phyloP scores from a whole-genome alignment of 2,797 vertebrate genomes.

The Ciconia nigra region DNA sequence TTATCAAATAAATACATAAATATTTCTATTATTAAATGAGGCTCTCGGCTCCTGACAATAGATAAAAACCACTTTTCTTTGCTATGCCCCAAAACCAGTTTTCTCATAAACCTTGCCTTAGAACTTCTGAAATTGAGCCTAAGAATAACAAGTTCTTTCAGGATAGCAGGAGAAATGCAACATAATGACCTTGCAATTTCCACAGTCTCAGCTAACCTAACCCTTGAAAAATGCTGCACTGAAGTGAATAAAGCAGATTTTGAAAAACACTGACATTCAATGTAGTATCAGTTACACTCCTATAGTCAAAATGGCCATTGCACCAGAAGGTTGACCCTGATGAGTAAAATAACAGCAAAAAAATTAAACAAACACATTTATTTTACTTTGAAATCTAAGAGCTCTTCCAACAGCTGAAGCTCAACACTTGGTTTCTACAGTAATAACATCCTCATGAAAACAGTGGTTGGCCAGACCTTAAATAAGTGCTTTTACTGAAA shows the following conservation, averaged over 20 bases:
- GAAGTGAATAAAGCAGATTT: not conserved
- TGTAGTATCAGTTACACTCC: not conserved
- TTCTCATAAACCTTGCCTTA: not conserved
- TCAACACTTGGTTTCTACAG: not conserved
- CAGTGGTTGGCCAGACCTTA: not conserved
- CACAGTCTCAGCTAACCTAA: not conserved
- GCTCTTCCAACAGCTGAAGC: not conserved
- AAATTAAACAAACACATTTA: not conserved
- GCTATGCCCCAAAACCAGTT: not conserved
- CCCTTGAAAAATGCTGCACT: not conserved
- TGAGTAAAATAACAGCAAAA: not conserved
- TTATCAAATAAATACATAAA: not conserved
- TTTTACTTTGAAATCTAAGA: not conserved
- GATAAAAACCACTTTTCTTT: not conserved
- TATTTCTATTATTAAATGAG: not conserved
- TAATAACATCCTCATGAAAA: not conserved
- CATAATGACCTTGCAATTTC: not conserved
- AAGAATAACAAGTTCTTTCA: not conserved
- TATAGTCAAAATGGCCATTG: not conserved
- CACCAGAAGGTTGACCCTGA: not conserved
- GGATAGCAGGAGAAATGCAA: not conserved
- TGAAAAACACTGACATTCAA: not conserved
- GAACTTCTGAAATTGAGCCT: not conserved
- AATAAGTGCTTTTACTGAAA: not conserved
- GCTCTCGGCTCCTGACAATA: not conserved